Base-by-base conservation (phyloP, 2,797 vertebrate genomes). In the Amniataba percoides region DNA sequence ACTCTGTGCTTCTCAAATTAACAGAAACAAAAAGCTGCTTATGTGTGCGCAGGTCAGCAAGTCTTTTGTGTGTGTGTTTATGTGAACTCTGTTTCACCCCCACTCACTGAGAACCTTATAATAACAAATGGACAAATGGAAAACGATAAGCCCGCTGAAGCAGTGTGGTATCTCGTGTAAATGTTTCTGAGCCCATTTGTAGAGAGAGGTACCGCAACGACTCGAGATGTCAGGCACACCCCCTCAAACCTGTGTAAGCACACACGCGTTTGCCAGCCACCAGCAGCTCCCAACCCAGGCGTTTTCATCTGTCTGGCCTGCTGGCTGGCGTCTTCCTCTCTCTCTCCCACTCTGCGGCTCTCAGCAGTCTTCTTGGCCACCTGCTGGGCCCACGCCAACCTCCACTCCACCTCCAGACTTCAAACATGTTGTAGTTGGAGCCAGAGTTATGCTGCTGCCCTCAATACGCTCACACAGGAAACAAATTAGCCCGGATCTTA, bases 321-420 rank as follows among this genome's bases (percentile, higher is more conserved):
- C 71, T 70, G 66, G 61, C 71, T 78, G 83, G 82, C 78, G 56
- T 90, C 88, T 65, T 69, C 52, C 56, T 80, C 55, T 64, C 70
- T 82, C 81, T 85, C 27, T 31, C 73, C 55, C 62, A 14, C 79
- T 74, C 71, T 86, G 81, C 81, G 66, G 78, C 76, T 78, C 86
- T 92, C 84, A 87, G 88, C 88, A 89, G 73, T 82, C 82, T 74
- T 42, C n/a, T 23, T 59, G 81, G 75, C 90, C 92, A 87, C 92
- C 92, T 93, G 91, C 94, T 86, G 90, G 77, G 88, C 78, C 62
- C 48, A 73, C 71, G 62, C 80, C 88, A 81, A 59, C 81, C 79
- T 81, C 78, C 80, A 39, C 71, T 65, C 48, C 52, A 68, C 77
- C 71, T 64, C 77, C 76, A 87, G 64, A 90, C 93, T 89, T 89